phyloP scores from a whole-genome alignment of 2,888 invertebrate species.

The Shargacucullia verbasci region DNA sequence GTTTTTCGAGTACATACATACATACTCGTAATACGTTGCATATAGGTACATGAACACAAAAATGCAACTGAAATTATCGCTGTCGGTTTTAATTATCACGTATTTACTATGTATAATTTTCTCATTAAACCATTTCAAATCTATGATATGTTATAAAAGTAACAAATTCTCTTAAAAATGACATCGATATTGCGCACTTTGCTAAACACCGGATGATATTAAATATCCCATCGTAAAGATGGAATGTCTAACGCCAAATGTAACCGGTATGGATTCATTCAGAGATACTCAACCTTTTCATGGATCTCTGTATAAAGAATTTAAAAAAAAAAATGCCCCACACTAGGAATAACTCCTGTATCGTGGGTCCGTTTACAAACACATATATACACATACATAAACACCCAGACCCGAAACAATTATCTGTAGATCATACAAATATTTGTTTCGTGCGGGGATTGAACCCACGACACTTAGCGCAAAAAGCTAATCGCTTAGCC shows the following conservation, averaged over 20 bases:
- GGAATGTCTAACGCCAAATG: conserved; percentile 41
- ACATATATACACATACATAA: no score
- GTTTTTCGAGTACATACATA: conserved; percentile 13
- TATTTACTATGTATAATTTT: conserved; percentile 38
- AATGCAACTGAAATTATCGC: conserved; percentile 36
- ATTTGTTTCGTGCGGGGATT: no score
- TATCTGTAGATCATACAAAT: no score
- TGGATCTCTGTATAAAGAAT: no score
- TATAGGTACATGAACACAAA: conserved; percentile 13
- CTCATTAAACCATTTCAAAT: conserved; percentile 35
- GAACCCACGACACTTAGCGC: no score
- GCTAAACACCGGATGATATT: conserved; percentile 52
- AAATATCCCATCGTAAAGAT: conserved; percentile 49
- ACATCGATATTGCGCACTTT: conserved; percentile 38
- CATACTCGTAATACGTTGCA: no score
- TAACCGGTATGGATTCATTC: conserved; percentile 44
- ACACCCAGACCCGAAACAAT: no score
- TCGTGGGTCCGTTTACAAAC: no score
- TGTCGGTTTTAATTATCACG: conserved; percentile 25
- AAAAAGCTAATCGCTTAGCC: no score
- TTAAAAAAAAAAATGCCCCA: no score
- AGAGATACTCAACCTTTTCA: conserved; percentile 19
- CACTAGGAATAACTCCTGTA: no score
- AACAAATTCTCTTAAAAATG: conserved; percentile 30
- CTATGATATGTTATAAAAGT: conserved; percentile 41